Evolutionary conservation across 2,888 invertebrate genomes (phyloP), one percentile per base, ranked within the genome.

Genomic region (Leistus spinibarbis): DNA sequence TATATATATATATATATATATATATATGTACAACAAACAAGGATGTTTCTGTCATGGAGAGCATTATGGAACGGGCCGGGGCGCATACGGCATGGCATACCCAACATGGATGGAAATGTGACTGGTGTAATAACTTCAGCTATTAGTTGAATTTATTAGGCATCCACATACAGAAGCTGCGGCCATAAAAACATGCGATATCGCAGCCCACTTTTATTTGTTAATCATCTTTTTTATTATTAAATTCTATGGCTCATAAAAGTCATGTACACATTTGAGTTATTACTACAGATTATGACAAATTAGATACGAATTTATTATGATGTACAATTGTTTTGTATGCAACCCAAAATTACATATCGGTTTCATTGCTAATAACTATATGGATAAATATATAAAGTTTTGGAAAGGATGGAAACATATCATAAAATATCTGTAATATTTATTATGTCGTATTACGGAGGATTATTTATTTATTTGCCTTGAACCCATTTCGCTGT

Each of bases 61-160:
- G 40, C 40, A 40, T 40, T 40, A 40, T 40, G 40, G 40, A 4
- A 40, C 13, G 40, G 40, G 40, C 7, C 7, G 7, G 40, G 40
- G 40, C 7, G 40, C 40, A 7, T 5, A 40, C 69, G 22, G n/a
- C 53, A 54, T 53, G 40, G 54, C 17, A 56, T n/a, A 13, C 40
- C 40, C 40, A 40, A 40, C 40, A 13, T 40, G 40, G 40, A 40
- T 40, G 54, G 23, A 20, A 63, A 17, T 19, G 20, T 22, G 24
- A 64, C 71, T 64, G 64, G n/a, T 64, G 54, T 64, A 71, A 71
- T 71, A 71, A 71, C 71, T 64, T 64, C 54, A 19, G 71, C 71
- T 64, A 71, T 71, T 71, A 71, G 64, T 62, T 64, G 63, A 71
- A 64, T 64, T 71, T 71, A 71, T 71, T 71, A 64, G 64, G 10